Conservation (phyloP, 1,140 invertebrate genomes). For the Rhagoletis pomonella region DNA sequence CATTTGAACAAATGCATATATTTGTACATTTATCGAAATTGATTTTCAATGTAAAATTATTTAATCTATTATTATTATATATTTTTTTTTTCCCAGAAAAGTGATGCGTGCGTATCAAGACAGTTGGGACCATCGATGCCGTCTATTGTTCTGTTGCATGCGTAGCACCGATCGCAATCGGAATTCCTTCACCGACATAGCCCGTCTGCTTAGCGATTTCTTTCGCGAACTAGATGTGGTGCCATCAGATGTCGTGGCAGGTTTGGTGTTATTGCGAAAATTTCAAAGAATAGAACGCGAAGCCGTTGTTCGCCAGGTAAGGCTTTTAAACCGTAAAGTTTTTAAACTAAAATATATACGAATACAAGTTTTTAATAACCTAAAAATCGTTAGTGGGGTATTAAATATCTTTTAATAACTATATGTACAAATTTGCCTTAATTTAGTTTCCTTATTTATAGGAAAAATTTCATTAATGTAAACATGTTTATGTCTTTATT, state of each 20-base stretch:
- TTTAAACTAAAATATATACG: no score
- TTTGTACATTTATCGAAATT: no score
- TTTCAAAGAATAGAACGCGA: constrained; percentile 89
- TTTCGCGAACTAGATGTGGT: constrained; percentile 94
- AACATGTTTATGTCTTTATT: no score
- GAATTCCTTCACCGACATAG: constrained; percentile 91
- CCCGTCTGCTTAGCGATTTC: constrained; percentile 89
- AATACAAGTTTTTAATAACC: no score
- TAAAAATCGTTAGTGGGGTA: no score
- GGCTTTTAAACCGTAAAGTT: no score
- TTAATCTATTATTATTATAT: neutral
- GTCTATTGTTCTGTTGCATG: constrained; percentile 91
- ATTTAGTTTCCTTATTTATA: no score
- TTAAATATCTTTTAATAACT: no score
- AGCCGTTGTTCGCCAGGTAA: constrained; percentile 84
- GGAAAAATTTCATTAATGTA: no score
- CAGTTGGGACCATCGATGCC: constrained; percentile 91
- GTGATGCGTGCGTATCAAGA: constrained; percentile 92
- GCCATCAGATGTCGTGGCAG: constrained; percentile 91
- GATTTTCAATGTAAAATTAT: no score
- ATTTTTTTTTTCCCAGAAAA: constrained; percentile 79
- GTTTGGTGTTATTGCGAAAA: constrained; percentile 86
- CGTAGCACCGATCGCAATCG: constrained; percentile 85
- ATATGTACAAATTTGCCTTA: no score
- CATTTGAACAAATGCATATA: neutral